A percentile compares a stretch with the other conserved stretches of the same genome.
phyloP scores from a whole-genome alignment of 1,140 invertebrate species.

The Bombus soroeensis region DNA sequence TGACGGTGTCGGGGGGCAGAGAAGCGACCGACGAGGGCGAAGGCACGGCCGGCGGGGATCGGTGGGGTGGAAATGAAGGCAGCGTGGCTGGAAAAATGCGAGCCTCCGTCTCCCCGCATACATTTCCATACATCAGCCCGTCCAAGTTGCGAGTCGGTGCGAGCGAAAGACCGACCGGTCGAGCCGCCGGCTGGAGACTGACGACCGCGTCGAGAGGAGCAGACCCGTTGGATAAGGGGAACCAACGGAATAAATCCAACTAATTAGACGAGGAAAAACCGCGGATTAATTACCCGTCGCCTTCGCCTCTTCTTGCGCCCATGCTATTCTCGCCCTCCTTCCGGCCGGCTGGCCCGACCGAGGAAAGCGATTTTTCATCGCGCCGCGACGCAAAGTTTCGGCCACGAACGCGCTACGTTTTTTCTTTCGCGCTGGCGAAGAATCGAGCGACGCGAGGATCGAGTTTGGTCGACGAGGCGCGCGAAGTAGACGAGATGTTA shows the following conservation, averaged over 20 bases:
- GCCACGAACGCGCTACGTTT: neutral
- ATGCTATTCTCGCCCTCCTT: constrained; percentile 34
- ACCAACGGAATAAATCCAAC: constrained; percentile 82
- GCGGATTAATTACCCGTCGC: constrained; percentile 81
- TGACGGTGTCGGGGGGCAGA: neutral
- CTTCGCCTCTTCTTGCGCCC: constrained; percentile 67
- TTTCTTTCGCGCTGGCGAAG: neutral
- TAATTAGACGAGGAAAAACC: constrained; percentile 83
- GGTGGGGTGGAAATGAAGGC: constrained; percentile 75
- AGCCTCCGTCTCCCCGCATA: constrained; percentile 80
- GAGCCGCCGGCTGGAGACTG: constrained; percentile 55
- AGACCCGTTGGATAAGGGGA: constrained; percentile 74
- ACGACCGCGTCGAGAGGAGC: constrained; percentile 36
- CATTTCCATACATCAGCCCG: constrained; percentile 82
- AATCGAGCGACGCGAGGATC: neutral
- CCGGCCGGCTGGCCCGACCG: constrained; percentile 46
- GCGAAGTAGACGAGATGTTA: too few relatives aligned
- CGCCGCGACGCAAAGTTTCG: constrained; percentile 30
- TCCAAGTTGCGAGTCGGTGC: constrained; percentile 65
- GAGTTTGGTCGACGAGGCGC: too few relatives aligned
- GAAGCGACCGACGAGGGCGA: neutral
- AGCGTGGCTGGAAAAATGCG: constrained; percentile 81
- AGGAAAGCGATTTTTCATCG: constrained; percentile 74
- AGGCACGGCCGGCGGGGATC: neutral
- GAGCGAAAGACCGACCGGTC: constrained; percentile 53